Percentiles rank a stretch among this genome's conserved stretches.
Evolutionary conservation across 2,888 invertebrate genomes (phyloP).

Genomic region (Drosophila flavopinicola): DNA sequence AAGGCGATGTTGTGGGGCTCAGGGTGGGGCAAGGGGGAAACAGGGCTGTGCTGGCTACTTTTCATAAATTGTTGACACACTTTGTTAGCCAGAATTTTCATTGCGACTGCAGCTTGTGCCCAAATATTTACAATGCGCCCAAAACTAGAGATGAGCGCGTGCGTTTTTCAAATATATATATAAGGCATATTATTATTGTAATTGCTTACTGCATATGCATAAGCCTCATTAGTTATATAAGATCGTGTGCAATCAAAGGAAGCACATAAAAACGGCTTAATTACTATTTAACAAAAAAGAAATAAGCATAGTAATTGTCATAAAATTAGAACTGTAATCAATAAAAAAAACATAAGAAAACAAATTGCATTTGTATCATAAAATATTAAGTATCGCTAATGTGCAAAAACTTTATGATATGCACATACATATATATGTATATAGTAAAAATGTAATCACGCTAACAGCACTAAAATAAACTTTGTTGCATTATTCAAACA

Average conservation of each 20-base stretch:
- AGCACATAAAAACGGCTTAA: slow-evolving; percentile 26
- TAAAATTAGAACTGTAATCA: slow-evolving; percentile 30
- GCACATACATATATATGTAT: too few relatives aligned
- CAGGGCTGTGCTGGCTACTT: slow-evolving; percentile 4
- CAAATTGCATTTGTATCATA: slow-evolving; percentile 2
- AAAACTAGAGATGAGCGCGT: slow-evolving; percentile 15
- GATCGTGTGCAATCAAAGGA: slow-evolving; percentile 4
- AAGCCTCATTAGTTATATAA: slow-evolving; percentile 2
- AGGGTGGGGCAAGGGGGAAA: background rate
- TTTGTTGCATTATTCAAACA: too few relatives aligned
- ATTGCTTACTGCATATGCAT: background rate
- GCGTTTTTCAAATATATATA: background rate
- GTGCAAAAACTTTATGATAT: background rate
- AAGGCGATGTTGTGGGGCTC: slow-evolving; percentile 6
- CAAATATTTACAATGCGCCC: slow-evolving; percentile 2
- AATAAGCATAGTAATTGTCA: slow-evolving; percentile 13
- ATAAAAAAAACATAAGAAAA: slow-evolving; percentile 13
- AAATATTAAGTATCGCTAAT: background rate
- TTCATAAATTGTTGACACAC: slow-evolving; percentile 49
- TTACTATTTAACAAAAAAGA: background rate
- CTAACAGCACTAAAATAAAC: slow-evolving; percentile 1
- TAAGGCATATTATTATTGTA: background rate
- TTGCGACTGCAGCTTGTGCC: slow-evolving; percentile 17
- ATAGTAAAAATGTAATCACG: background rate
- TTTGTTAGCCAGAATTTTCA: slow-evolving; percentile 32